Conservation (phyloP, 2,797 vertebrate species). For the Novumbra hubbsi region DNA sequence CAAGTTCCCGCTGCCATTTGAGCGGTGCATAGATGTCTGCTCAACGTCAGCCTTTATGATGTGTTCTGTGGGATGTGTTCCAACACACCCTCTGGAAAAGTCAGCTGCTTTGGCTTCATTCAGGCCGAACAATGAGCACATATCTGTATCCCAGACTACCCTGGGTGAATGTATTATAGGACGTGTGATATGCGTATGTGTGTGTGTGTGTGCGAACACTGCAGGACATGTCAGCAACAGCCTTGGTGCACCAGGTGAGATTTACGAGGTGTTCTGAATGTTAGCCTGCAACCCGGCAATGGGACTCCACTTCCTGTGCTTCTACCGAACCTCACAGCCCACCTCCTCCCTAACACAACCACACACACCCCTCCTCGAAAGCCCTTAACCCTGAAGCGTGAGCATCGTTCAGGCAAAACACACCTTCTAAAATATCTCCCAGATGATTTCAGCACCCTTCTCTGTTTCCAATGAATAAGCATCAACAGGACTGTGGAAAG, state of each 20-base stretch:
- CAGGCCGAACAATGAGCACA: neutral
- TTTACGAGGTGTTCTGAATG: slow-evolving; percentile 75
- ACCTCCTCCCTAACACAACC: slow-evolving; percentile 22
- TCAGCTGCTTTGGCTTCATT: neutral
- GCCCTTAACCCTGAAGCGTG: slow-evolving; percentile 54
- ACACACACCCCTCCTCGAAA: slow-evolving; percentile 15
- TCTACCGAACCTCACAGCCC: slow-evolving; percentile 36
- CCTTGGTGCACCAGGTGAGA: slow-evolving; percentile 68
- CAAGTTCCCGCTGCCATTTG: neutral
- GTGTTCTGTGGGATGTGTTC: neutral
- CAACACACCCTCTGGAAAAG: neutral
- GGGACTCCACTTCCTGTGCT: slow-evolving; percentile 38
- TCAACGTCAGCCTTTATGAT: neutral
- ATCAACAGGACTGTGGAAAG: neutral
- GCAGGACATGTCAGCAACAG: slow-evolving; percentile 52
- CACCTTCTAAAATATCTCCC: slow-evolving; percentile 54
- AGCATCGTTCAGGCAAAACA: slow-evolving; percentile 32
- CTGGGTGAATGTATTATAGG: too few species aligned
- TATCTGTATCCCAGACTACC: too few species aligned
- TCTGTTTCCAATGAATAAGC: slow-evolving; percentile 11
- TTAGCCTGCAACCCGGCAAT: slow-evolving; percentile 58
- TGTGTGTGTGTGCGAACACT: slow-evolving; percentile 4
- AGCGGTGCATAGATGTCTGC: neutral
- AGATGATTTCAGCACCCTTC: slow-evolving; percentile 12
- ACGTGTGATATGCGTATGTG: neutral